Percentiles rank a stretch among this genome's conserved stretches.
These are phyloP conservation scores for Troides oblongomaculatus DNA, from an alignment of 2,888 invertebrate species.

Conservation along the genomic window DNA sequence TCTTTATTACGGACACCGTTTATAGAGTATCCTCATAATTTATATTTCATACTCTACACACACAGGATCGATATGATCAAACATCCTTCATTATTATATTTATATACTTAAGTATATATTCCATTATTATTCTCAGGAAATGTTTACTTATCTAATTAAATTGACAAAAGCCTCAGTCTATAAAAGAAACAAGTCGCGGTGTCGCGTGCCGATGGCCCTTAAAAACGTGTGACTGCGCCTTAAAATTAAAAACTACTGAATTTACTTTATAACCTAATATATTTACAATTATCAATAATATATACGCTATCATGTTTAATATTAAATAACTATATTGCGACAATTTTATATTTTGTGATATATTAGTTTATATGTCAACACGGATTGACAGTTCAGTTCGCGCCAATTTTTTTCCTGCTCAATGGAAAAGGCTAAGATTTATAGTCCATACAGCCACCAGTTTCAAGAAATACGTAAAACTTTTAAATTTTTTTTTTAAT, in stretches of 20 bases:
- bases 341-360: neutral
- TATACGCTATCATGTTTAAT: neutral
- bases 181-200: neutral
- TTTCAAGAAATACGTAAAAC: neutral
- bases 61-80: too few relatives aligned
- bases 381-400: neutral
- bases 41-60: too few relatives aligned
- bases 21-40: too few relatives aligned
- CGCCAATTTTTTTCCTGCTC: neutral
- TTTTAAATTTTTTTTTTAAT: too few relatives aligned
- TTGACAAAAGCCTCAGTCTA: slow-evolving; percentile 13
- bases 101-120: neutral
- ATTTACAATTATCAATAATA: slow-evolving; percentile 17
- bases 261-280: slow-evolving; percentile 5
- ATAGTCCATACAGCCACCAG: neutral
- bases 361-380: neutral
- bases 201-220: slow-evolving; percentile 6
- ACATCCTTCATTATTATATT: neutral
- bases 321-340: neutral
- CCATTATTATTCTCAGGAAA: neutral
- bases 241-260: neutral
- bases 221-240: slow-evolving; percentile 4
- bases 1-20: too few relatives aligned
- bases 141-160: neutral
- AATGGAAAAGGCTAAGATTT: neutral